Evolutionary conservation across 2,888 invertebrate genomes (phyloP).

Genomic region (Poecilus cupreus): DNA sequence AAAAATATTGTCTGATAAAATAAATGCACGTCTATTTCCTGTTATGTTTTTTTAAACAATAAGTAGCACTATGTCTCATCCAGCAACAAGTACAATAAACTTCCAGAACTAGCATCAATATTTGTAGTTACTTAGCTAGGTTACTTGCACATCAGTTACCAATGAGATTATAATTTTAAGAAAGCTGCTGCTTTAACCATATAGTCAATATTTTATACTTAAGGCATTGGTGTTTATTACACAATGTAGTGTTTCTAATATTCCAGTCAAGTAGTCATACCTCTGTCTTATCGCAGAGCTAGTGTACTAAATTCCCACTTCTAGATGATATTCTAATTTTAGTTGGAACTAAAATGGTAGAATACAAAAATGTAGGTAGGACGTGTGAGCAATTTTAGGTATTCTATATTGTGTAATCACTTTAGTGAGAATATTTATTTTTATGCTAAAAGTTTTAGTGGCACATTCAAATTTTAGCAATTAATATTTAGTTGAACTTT

Average conservation of each 20-base stretch:
- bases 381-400: neutral
- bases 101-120: neutral
- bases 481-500: neutral
- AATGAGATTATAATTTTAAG: slow-evolving; percentile 26
- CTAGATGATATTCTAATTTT: slow-evolving; percentile 5
- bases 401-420: neutral
- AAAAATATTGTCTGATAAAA: no score
- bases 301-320: neutral
- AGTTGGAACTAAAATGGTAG: slow-evolving; percentile 20
- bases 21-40: no score
- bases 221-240: slow-evolving; percentile 26
- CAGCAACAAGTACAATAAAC: no score
- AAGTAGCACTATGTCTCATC: no score
- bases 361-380: neutral
- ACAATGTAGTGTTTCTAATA: slow-evolving; percentile 35
- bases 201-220: slow-evolving; percentile 48
- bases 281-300: neutral
- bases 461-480: neutral
- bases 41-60: no score
- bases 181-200: slow-evolving; percentile 31
- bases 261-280: neutral
- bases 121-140: neutral
- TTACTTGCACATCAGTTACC: slow-evolving; percentile 15
- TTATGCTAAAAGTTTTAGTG: neutral
- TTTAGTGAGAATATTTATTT: no score